Evolutionary conservation across 1,140 invertebrate genomes (phyloP).

Genomic region (Bombyx mandarina): DNA sequence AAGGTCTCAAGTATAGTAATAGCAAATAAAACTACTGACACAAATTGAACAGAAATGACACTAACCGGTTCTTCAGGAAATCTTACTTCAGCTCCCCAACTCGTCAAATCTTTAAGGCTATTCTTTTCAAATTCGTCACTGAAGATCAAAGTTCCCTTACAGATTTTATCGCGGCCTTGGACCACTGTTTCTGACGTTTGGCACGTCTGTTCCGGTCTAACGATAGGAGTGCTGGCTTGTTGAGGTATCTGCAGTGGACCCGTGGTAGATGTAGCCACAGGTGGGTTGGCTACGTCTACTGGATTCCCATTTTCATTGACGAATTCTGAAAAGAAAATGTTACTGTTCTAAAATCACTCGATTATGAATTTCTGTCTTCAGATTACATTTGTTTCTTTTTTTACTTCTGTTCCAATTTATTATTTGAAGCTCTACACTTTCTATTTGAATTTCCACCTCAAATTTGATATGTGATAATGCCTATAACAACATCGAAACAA

Average conservation of each 20-base stretch:
- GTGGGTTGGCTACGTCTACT: slow-evolving; percentile 17
- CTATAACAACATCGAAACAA: no score
- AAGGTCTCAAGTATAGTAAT: no score
- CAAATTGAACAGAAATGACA: slow-evolving; percentile 4
- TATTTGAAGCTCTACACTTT: no score
- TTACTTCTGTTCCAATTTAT: no score
- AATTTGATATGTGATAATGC: no score
- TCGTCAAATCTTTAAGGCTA: slow-evolving; percentile 33
- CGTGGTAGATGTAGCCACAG: slow-evolving; percentile 3
- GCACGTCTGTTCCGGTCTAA: slow-evolving; percentile 17
- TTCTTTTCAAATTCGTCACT: slow-evolving; percentile 65
- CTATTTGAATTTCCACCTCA: no score
- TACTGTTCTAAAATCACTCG: no score
- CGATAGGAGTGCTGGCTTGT: neutral
- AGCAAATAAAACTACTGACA: neutral
- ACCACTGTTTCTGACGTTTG: slow-evolving; percentile 33
- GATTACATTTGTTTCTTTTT: no score
- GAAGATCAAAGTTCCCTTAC: slow-evolving; percentile 67
- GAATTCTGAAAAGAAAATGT: slow-evolving; percentile 30
- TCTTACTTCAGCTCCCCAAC: slow-evolving; percentile 61
- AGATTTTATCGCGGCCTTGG: slow-evolving; percentile 37
- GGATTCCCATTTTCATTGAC: slow-evolving; percentile 43
- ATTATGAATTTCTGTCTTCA: no score
- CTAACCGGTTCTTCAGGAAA: slow-evolving; percentile 64
- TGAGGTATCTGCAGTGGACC: slow-evolving; percentile 5